phyloP scores from a whole-genome alignment of 2,113 vertebrate genomes.

The Brienomyrus brachyistius region DNA sequence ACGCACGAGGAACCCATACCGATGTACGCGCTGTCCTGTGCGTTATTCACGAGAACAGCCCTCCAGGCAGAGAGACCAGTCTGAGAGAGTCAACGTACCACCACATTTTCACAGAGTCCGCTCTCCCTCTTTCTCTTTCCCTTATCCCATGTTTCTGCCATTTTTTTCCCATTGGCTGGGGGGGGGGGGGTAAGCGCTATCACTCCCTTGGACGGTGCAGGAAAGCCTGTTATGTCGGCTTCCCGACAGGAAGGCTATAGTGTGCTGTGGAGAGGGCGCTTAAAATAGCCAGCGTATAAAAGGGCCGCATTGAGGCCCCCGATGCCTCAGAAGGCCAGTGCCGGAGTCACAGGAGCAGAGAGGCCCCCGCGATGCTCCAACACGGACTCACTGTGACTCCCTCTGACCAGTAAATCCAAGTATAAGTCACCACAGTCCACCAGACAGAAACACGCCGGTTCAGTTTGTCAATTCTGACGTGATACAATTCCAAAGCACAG shows the following conservation, averaged over 20 bases:
- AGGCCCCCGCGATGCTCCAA: background rate
- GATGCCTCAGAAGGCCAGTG: slow-evolving; percentile 54
- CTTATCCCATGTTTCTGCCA: background rate
- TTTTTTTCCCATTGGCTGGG: slow-evolving; percentile 40
- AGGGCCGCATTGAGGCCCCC: slow-evolving; percentile 67
- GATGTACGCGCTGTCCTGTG: too few relatives aligned
- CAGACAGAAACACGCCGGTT: background rate
- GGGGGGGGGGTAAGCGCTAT: slow-evolving; percentile 61
- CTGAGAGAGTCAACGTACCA: background rate
- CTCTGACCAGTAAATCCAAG: background rate
- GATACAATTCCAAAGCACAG: background rate
- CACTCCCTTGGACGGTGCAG: slow-evolving; percentile 80
- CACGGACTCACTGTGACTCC: background rate
- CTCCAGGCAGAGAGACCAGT: background rate
- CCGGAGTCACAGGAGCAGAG: background rate
- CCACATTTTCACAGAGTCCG: slow-evolving; percentile 45
- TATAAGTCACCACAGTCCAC: background rate
- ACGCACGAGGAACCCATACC: too few relatives aligned
- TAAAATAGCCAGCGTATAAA: slow-evolving; percentile 97
- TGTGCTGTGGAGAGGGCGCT: slow-evolving; percentile 76
- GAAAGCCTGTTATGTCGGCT: slow-evolving; percentile 77
- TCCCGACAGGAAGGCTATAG: slow-evolving; percentile 78
- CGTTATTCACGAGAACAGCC: too few relatives aligned
- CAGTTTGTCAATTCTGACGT: background rate
- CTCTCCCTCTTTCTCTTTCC: slow-evolving; percentile 49